Conservation (phyloP, 2,113 vertebrate genomes). For the Cercopithecus mona region DNA sequence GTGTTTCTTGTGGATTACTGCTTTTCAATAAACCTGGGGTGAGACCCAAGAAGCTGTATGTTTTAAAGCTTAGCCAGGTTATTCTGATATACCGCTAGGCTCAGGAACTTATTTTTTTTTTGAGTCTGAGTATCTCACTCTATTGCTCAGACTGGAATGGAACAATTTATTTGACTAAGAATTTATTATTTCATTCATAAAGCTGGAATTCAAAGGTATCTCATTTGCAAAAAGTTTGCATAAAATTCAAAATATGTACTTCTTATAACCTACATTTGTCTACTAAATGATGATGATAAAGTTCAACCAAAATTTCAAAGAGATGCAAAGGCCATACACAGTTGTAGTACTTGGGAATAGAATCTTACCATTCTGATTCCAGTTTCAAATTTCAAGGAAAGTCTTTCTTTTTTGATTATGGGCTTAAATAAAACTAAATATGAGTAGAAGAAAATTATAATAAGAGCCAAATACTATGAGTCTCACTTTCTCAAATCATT, state of each 20-base stretch:
- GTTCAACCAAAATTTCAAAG: neutral
- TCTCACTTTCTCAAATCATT: neutral
- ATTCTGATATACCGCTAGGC: neutral
- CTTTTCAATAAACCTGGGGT: neutral
- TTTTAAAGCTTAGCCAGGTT: neutral
- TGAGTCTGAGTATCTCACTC: too few species aligned
- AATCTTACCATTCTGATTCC: neutral
- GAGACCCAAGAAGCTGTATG: neutral
- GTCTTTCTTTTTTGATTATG: neutral
- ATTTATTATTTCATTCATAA: neutral
- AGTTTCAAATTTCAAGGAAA: conserved; percentile 5
- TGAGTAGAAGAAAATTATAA: neutral
- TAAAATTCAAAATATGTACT: neutral
- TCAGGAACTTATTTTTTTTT: neutral
- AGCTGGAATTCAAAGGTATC: neutral
- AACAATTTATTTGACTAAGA: neutral
- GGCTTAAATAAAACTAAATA: neutral
- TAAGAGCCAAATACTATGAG: neutral
- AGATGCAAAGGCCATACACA: neutral
- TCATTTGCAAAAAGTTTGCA: neutral
- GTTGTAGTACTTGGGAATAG: neutral
- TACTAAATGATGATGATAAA: neutral
- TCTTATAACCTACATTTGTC: neutral
- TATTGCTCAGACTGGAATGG: too few species aligned
- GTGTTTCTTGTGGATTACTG: neutral